Conservation (phyloP, 1,140 invertebrate species). For the Pogonognathellus flavescens region DNA sequence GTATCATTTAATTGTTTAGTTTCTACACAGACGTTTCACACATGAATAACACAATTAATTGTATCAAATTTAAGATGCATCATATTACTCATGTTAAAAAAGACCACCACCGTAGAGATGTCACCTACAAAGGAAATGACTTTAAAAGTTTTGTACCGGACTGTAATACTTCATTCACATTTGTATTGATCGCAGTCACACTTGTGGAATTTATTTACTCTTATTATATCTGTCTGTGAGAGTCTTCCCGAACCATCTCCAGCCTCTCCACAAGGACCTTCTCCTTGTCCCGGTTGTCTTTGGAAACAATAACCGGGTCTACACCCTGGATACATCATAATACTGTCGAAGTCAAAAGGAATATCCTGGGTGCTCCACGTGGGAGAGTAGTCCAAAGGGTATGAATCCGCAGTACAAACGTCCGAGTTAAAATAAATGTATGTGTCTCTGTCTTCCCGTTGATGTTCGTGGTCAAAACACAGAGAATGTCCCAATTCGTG, state of each 20-base stretch:
- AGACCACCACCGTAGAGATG: no score
- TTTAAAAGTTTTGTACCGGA: no score
- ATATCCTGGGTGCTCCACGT: background rate
- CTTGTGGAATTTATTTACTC: background rate
- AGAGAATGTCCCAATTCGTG: background rate
- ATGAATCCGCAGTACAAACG: no score
- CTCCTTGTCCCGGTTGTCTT: background rate
- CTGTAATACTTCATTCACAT: no score
- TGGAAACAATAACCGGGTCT: background rate
- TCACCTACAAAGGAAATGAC: no score
- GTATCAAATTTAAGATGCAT: no score
- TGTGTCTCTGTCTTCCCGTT: background rate
- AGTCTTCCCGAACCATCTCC: background rate
- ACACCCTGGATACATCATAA: background rate
- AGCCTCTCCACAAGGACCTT: background rate
- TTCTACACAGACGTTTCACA: no score
- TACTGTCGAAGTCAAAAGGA: background rate
- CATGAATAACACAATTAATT: no score
- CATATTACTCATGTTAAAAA: no score
- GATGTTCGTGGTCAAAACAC: background rate
- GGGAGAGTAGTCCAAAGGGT: background rate
- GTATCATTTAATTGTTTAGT: no score
- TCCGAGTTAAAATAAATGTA: background rate
- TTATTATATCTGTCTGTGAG: background rate
- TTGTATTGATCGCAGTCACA: background rate